A percentile compares a stretch with the other conserved stretches of the same genome.
phyloP scores from a whole-genome alignment of 2,113 vertebrate species.

The Odocoileus virginianus region DNA sequence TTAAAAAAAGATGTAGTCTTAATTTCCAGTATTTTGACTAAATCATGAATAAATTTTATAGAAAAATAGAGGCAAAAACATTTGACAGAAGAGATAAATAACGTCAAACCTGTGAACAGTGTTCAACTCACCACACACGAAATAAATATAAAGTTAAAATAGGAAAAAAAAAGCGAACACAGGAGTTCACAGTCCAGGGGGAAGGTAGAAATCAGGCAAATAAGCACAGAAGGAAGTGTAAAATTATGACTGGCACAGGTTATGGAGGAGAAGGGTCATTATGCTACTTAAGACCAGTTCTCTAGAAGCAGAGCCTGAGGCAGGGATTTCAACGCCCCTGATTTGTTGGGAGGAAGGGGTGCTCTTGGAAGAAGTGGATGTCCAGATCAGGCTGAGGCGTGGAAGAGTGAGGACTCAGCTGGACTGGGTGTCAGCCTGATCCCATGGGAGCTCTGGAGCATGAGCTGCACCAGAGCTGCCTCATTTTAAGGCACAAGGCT shows the following conservation, averaged over 20 bases:
- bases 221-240: neutral
- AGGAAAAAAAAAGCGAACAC: neutral
- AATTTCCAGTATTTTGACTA: neutral
- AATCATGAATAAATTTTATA: neutral
- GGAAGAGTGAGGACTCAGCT: neutral
- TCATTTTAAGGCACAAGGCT: neutral
- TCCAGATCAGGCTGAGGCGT: neutral
- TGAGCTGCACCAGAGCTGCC: neutral
- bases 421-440: neutral
- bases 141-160: neutral
- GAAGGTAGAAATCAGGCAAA: neutral
- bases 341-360: neutral
- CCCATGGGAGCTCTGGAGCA: neutral
- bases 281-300: neutral
- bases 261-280: neutral
- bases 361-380: neutral
- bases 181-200: neutral
- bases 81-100: neutral
- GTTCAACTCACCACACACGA: neutral
- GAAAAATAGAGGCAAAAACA: neutral
- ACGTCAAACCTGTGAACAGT: neutral
- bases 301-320: neutral
- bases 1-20: neutral
- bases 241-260: neutral
- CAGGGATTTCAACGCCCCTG: rapidly evolving